A percentile compares a stretch with the other conserved stretches of the same genome.
phyloP scores from a whole-genome alignment of 1,140 invertebrate species.

The Ceratina australensis region DNA sequence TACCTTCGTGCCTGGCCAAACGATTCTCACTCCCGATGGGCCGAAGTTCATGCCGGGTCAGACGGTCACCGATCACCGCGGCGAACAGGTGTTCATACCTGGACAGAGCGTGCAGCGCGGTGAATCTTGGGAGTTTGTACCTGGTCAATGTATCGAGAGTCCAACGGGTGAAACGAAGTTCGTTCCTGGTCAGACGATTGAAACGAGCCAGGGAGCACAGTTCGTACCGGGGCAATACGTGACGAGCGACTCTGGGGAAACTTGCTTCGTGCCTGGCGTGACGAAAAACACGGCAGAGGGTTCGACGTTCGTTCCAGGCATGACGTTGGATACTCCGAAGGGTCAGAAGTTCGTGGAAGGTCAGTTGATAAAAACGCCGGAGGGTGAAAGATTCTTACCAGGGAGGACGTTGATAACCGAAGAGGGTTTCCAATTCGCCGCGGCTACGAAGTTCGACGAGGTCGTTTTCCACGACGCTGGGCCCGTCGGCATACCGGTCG shows the following conservation, averaged over 20 bases:
- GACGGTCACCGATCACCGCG: slow-evolving; percentile 79
- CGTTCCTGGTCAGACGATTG: slow-evolving; percentile 82
- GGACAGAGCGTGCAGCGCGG: slow-evolving; percentile 75
- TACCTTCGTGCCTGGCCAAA: slow-evolving; percentile 85
- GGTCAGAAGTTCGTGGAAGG: slow-evolving; percentile 85
- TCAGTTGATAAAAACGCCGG: slow-evolving; percentile 82
- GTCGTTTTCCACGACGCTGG: slow-evolving; percentile 80
- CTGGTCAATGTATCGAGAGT: slow-evolving; percentile 78
- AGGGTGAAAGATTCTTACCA: slow-evolving; percentile 82
- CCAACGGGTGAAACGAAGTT: slow-evolving; percentile 78
- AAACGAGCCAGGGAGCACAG: slow-evolving; percentile 79
- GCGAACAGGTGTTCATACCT: slow-evolving; percentile 79
- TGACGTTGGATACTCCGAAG: slow-evolving; percentile 83
- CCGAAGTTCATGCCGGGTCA: slow-evolving; percentile 82
- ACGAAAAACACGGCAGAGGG: slow-evolving; percentile 69
- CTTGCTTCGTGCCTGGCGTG: slow-evolving; percentile 83
- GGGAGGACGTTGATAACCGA: slow-evolving; percentile 79
- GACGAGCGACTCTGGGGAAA: slow-evolving; percentile 78
- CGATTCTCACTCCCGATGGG: slow-evolving; percentile 81
- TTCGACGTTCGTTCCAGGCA: slow-evolving; percentile 83
- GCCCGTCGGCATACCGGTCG: slow-evolving; percentile 81
- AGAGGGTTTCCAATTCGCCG: slow-evolving; percentile 81
- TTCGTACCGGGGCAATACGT: slow-evolving; percentile 86
- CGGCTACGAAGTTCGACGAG: slow-evolving; percentile 82
- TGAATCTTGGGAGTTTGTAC: slow-evolving; percentile 77